Evolutionary conservation across 2,113 vertebrate species (phyloP).

Genomic region (Sinocyclocheilus maitianheensis): DNA sequence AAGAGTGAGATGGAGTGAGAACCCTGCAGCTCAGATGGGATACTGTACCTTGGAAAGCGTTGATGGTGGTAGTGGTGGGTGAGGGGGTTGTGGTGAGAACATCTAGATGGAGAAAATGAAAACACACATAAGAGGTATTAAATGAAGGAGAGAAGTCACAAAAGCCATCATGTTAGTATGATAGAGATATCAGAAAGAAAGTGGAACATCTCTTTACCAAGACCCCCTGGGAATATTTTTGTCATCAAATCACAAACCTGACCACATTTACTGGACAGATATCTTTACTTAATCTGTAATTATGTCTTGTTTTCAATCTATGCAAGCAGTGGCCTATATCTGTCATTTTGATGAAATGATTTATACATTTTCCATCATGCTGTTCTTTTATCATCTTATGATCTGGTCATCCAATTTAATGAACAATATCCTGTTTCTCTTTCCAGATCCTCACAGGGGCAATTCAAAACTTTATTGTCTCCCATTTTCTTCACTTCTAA

Average conservation of each 20-base stretch:
- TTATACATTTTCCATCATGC: not conserved
- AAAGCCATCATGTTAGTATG: slow-evolving; percentile 58
- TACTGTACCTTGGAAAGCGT: slow-evolving; percentile 81
- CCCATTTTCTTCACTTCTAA: not conserved
- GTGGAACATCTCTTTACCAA: not conserved
- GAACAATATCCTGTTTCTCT: not conserved
- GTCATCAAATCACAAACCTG: not conserved
- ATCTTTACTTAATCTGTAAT: not conserved
- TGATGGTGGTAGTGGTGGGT: slow-evolving; percentile 74
- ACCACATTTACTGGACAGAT: not conserved
- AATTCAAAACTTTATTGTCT: not conserved
- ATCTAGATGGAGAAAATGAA: slow-evolving; percentile 82
- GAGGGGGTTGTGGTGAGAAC: slow-evolving; percentile 80
- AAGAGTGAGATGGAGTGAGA: slow-evolving; percentile 63
- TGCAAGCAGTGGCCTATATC: not conserved
- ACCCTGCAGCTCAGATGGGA: slow-evolving; percentile 64
- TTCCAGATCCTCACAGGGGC: not conserved
- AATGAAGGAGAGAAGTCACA: slow-evolving; percentile 61
- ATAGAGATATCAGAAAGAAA: slow-evolving; percentile 22
- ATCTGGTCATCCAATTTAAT: not conserved
- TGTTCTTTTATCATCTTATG: not conserved
- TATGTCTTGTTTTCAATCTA: not conserved
- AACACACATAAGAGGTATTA: slow-evolving; percentile 51
- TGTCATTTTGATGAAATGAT: not conserved
- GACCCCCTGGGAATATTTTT: not conserved